Evolutionary conservation across 1,140 invertebrate genomes (phyloP).

Genomic region (Temnothorax nylanderi): DNA sequence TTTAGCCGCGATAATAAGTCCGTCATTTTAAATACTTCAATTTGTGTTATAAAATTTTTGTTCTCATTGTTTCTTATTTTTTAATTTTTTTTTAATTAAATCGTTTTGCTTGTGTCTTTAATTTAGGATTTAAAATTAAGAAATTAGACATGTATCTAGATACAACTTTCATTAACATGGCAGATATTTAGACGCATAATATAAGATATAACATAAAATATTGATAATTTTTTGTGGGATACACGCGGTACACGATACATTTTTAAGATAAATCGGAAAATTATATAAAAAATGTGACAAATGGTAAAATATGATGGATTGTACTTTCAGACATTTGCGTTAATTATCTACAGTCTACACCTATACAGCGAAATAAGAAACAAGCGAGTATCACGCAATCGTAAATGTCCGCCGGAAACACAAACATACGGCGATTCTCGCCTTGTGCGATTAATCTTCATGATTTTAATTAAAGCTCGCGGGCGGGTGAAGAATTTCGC

Average conservation of each 20-base stretch:
- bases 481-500: constrained; percentile 34
- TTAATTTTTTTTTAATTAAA: not conserved
- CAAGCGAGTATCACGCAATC: constrained; percentile 24
- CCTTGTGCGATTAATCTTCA: constrained; percentile 45
- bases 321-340: not conserved
- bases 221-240: not conserved
- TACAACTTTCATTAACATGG: not conserved
- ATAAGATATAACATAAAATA: not conserved
- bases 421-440: constrained; percentile 7
- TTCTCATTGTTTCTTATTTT: not conserved
- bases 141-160: not conserved
- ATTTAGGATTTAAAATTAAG: not conserved
- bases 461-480: constrained; percentile 55
- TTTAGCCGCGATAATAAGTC: not conserved
- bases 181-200: not conserved
- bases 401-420: constrained; percentile 22
- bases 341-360: constrained; percentile 24
- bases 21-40: not conserved
- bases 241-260: not conserved
- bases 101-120: not conserved
- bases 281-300: not conserved
- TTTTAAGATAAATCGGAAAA: constrained; percentile 3
- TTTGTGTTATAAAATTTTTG: not conserved
- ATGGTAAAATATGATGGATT: constrained; percentile 5
- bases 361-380: constrained; percentile 14